These are phyloP conservation scores for Leptopilina clavipes DNA, from an alignment of 1,140 invertebrate species.

Conservation along the genomic window DNA sequence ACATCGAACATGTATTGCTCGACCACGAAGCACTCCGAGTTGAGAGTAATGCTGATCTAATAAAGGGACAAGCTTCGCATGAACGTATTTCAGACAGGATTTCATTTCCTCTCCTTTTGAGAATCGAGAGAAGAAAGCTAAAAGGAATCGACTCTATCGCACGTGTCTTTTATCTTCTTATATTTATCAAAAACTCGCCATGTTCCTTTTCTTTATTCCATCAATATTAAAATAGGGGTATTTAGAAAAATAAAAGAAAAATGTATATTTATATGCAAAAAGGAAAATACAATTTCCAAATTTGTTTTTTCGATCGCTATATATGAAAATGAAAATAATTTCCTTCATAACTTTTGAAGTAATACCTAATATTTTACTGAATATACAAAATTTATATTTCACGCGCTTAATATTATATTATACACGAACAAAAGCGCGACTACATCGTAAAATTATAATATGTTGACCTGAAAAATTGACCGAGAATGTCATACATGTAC, in stretches of 20 bases:
- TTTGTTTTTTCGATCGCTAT: no score
- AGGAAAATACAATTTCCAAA: no score
- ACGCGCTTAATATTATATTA: no score
- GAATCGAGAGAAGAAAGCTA: constrained; percentile 41
- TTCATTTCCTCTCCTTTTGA: constrained; percentile 59
- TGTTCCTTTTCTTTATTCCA: not conserved
- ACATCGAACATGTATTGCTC: constrained; percentile 51
- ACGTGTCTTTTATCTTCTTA: constrained; percentile 29
- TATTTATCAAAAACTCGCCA: not conserved
- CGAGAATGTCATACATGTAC: not conserved
- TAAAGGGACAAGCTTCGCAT: constrained; percentile 62
- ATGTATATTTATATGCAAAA: no score
- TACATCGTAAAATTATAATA: not conserved
- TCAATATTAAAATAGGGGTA: no score
- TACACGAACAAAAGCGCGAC: no score
- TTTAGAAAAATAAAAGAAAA: no score
- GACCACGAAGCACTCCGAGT: constrained; percentile 48
- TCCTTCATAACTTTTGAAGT: no score
- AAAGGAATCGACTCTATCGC: constrained; percentile 34
- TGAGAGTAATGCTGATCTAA: constrained; percentile 63
- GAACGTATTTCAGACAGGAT: constrained; percentile 59
- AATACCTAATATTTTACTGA: no score
- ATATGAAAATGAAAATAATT: no score
- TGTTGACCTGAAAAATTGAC: constrained; percentile 3
- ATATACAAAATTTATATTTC: no score